Conservation (phyloP, 2,888 invertebrate species). For the Luffia ferchaultella region DNA sequence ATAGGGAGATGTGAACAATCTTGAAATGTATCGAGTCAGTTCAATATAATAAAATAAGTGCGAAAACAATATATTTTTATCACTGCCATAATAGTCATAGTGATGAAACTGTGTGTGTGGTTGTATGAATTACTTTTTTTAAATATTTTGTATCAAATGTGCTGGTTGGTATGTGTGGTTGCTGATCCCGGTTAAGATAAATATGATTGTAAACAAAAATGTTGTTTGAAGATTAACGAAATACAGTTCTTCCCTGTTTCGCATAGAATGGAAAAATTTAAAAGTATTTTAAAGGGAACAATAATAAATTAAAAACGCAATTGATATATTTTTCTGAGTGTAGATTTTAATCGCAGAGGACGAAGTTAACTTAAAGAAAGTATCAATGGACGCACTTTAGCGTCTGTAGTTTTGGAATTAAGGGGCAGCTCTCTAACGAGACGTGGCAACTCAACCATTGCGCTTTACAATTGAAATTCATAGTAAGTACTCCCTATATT, state of each 20-base stretch:
- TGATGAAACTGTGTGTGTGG: not conserved
- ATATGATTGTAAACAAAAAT: not conserved
- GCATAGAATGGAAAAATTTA: not conserved
- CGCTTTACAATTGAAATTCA: too few relatives aligned
- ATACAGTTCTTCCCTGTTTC: too few relatives aligned
- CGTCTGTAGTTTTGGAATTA: too few relatives aligned
- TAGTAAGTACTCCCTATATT: not conserved
- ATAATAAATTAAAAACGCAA: not conserved
- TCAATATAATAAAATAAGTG: slow-evolving; percentile 28
- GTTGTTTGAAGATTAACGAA: too few relatives aligned
- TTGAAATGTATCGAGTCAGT: slow-evolving; percentile 37
- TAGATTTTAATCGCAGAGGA: not conserved
- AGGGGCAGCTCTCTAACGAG: too few relatives aligned
- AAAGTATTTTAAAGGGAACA: not conserved
- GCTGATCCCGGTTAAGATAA: slow-evolving; percentile 24
- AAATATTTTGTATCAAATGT: slow-evolving; percentile 20
- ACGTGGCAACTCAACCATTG: too few relatives aligned
- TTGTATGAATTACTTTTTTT: slow-evolving; percentile 12
- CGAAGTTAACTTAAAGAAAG: not conserved
- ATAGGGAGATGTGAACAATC: not conserved
- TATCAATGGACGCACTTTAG: not conserved
- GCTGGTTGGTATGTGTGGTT: slow-evolving; percentile 20
- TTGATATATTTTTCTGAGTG: not conserved
- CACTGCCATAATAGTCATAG: slow-evolving; percentile 48
- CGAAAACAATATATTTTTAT: slow-evolving; percentile 48